A percentile compares a stretch with the other conserved stretches of the same genome.
Evolutionary conservation across 2,113 vertebrate genomes (phyloP).

Genomic region (Phyllopteryx taeniolatus): DNA sequence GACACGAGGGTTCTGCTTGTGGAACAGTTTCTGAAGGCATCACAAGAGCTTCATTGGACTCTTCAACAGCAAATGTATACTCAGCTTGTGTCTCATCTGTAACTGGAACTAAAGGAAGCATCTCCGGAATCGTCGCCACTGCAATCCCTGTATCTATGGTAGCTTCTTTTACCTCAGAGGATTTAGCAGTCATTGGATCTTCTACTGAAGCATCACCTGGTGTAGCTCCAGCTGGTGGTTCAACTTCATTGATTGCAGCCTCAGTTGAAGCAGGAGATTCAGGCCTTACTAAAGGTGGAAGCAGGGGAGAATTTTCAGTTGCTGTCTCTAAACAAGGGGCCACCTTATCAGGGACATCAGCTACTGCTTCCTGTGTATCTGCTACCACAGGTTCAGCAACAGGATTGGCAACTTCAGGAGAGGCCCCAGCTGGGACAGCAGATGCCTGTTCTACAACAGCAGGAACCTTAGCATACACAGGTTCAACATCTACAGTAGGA

Average conservation of each 20-base stretch:
- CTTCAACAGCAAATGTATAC: slow-evolving; percentile 17
- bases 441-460: slow-evolving; percentile 17
- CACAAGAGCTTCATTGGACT: not conserved
- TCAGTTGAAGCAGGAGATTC: not conserved
- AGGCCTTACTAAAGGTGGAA: slow-evolving; percentile 1
- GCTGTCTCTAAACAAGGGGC: not conserved
- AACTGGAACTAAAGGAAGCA: slow-evolving; percentile 24
- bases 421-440: slow-evolving; percentile 6
- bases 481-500: slow-evolving; percentile 19
- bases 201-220: not conserved
- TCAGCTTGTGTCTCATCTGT: slow-evolving; percentile 11
- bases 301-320: slow-evolving; percentile 3
- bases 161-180: slow-evolving; percentile 8
- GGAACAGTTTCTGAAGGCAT: slow-evolving; percentile 3
- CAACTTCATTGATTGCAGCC: not conserved
- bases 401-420: slow-evolving; percentile 11
- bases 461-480: slow-evolving; percentile 19
- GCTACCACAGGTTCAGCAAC: slow-evolving; percentile 22
- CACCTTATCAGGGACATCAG: slow-evolving; percentile 4
- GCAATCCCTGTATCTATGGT: slow-evolving; percentile 48
- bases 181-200: slow-evolving; percentile 4
- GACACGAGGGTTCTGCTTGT: slow-evolving; percentile 1
- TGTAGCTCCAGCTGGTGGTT: not conserved
- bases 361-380: slow-evolving; percentile 23
- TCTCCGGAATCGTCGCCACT: slow-evolving; percentile 52